These are phyloP conservation scores for Chrysoperla carnea DNA, from an alignment of 1,140 invertebrate genomes.

Conservation along the genomic window DNA sequence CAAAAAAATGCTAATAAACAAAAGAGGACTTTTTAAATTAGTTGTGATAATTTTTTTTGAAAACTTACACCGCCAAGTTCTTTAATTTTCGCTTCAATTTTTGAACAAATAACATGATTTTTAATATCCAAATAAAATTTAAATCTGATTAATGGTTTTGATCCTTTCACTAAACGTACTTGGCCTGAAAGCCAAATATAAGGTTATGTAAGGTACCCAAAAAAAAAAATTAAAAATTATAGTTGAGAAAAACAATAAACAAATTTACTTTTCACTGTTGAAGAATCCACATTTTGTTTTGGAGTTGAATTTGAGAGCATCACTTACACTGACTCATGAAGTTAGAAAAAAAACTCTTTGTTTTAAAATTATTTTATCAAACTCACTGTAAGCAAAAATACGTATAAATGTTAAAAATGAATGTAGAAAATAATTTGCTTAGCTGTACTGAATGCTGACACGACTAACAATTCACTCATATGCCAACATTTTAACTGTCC, in stretches of 20 bases:
- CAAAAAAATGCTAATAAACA: not conserved
- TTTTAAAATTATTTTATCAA: not conserved
- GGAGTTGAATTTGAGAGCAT: not conserved
- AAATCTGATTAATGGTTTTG: conserved; percentile 34
- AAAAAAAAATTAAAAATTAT: not conserved
- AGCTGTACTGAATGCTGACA: too few relatives aligned
- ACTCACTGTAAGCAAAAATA: not conserved
- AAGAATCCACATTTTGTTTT: not conserved
- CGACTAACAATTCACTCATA: too few relatives aligned
- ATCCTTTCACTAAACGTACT: conserved; percentile 21
- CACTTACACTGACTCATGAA: not conserved
- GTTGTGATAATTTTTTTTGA: conserved; percentile 1
- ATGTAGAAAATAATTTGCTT: too few relatives aligned
- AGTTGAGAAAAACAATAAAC: not conserved
- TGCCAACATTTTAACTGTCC: too few relatives aligned
- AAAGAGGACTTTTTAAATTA: not conserved
- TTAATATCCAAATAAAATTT: conserved; percentile 54
- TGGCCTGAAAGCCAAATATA: conserved; percentile 6
- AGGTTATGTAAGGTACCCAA: not conserved
- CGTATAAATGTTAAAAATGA: not conserved
- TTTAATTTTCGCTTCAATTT: conserved; percentile 42
- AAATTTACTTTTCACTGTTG: not conserved
- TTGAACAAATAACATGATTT: conserved; percentile 36
- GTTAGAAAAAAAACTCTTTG: not conserved
- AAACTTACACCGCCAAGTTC: conserved; percentile 45